Evolutionary conservation across 2,888 invertebrate species (phyloP), one percentile per base, ranked within the genome.

Genomic region (Selenia dentaria): DNA sequence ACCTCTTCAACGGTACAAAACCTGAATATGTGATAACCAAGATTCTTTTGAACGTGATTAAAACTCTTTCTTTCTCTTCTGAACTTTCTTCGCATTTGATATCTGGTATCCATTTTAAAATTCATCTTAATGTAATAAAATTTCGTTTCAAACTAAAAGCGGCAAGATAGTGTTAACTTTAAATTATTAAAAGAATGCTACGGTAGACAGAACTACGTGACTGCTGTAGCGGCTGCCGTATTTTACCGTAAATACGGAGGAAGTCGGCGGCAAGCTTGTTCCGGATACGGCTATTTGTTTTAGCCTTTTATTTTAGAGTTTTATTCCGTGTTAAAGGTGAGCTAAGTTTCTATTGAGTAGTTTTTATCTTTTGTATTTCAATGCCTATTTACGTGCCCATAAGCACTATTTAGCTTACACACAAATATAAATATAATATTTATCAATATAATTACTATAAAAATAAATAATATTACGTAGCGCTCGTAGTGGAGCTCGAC

Each of bases 181-280:
- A 45, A 65, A 60, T 61, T 58, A 59, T 59, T 42, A 44, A 52
- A 57, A 24, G 54, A 46, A 46, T 52, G 48, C 18, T 36, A 33
- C 18, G 34, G 32, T 24, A 14, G 12, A 26, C 16, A 9, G 33
- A 13, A 18, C 20, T 42, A 55, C 54, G 48, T 49, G 47, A 45
- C 49, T 45, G 25, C 36, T 20, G 22, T 8, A 22, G 22, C 8
- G 22, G 22, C 22, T 10, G 10, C 9, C 25, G 41, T 44, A 47
- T 35, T 27, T 27, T 31, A 36, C 35, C 26, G 34, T 22, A 40
- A 36, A 40, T 36, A 36, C 33, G 39, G 18, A 27, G 39, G 46
- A 39, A 38, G 34, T 33, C 13, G 13, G 16, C 11, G 13, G 33
- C 36, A 34, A 8, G 20, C 29, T 13, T 31, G 34, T 14, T 31